Percentiles rank a stretch among this genome's conserved stretches.
Conservation (phyloP, 2,888 invertebrate species). For the Caenorhabditis sp. region DNA sequence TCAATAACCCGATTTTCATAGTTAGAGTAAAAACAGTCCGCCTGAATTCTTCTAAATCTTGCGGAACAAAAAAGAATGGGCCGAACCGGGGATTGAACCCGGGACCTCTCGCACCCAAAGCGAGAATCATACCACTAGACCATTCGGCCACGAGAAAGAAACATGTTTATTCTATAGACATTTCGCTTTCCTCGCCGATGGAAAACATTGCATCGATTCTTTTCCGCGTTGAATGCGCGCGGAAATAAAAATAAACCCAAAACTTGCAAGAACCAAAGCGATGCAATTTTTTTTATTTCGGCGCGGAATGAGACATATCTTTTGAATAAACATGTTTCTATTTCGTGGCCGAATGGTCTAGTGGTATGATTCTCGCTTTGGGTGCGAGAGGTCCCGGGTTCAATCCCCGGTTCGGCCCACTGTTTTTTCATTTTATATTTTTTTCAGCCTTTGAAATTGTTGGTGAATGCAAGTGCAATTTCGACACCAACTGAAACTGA, state of each 20-base stretch:
- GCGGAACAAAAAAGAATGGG: constrained; percentile 20
- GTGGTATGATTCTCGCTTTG: constrained; percentile 72
- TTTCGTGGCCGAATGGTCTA: constrained; percentile 63
- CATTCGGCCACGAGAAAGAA: constrained; percentile 46
- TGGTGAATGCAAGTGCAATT: constrained; percentile 16
- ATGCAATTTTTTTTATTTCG: neutral
- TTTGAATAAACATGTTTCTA: no score
- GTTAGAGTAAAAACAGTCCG: no score
- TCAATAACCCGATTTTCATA: no score
- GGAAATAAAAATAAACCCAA: no score
- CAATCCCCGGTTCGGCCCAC: constrained; percentile 54
- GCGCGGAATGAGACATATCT: neutral
- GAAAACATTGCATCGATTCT: neutral
- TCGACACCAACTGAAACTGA: constrained; percentile 1
- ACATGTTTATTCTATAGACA: no score
- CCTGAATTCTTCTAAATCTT: no score
- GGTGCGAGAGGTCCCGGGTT: constrained; percentile 72
- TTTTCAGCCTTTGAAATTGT: constrained; percentile 28
- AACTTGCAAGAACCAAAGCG: no score
- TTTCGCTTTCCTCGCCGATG: neutral
- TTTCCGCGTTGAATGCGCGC: no score
- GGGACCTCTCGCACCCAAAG: constrained; percentile 72
- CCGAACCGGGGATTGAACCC: constrained; percentile 63
- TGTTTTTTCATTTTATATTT: constrained; percentile 4
- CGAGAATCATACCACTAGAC: constrained; percentile 72